These are phyloP conservation scores for Phoenicopterus ruber DNA, from an alignment of 2,113 vertebrate genomes.

Conservation along the genomic window DNA sequence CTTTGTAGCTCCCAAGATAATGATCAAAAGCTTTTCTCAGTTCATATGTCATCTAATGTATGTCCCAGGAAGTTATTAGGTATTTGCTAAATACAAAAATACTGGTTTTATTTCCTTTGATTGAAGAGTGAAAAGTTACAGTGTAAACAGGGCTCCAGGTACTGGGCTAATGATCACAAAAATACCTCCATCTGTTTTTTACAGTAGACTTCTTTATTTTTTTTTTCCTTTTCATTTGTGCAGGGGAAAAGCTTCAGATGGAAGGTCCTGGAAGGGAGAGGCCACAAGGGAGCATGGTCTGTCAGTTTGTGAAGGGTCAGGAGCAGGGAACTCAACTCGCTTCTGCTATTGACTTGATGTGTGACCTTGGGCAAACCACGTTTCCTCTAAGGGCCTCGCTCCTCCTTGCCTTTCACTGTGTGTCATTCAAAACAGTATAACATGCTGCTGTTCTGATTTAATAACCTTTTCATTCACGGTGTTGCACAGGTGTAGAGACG, in stretches of 20 bases:
- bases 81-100: not conserved
- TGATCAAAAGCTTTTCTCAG: slow-evolving; percentile 23
- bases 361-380: not conserved
- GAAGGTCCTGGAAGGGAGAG: not conserved
- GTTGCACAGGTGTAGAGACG: not conserved
- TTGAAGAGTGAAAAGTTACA: not conserved
- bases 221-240: not conserved
- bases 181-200: not conserved
- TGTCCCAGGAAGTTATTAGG: slow-evolving; percentile 11
- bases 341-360: not conserved
- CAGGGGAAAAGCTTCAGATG: not conserved
- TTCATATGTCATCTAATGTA: not conserved
- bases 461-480: not conserved
- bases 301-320: not conserved
- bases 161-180: not conserved
- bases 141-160: not conserved
- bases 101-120: not conserved
- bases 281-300: not conserved
- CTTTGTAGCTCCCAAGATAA: not conserved
- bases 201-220: not conserved
- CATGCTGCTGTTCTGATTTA: not conserved
- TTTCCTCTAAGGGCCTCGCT: not conserved
- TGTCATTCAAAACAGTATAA: not conserved
- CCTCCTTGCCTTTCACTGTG: not conserved
- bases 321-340: not conserved